A percentile compares a stretch with the other conserved stretches of the same genome.
Conservation (phyloP, 2,797 vertebrate species). For the Rhabdophis nuchalis region DNA sequence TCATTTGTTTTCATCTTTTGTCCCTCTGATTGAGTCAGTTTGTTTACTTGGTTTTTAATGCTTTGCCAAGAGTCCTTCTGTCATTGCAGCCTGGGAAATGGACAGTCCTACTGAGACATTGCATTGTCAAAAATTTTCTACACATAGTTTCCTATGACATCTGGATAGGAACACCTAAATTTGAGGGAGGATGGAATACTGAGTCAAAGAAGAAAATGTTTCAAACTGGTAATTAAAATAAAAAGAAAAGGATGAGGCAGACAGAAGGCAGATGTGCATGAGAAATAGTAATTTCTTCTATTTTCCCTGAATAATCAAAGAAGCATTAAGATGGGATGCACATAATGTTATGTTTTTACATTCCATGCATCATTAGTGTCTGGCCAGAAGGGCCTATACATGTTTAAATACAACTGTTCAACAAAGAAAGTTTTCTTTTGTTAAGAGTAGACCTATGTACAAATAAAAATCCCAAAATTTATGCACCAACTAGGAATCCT, state of each 20-base stretch:
- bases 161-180: background rate
- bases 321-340: background rate
- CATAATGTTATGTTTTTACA: background rate
- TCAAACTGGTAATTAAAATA: background rate
- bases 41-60: slow-evolving; percentile 15
- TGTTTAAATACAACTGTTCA: background rate
- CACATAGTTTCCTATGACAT: background rate
- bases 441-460: background rate
- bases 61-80: slow-evolving; percentile 7
- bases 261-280: background rate
- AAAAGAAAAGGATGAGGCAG: background rate
- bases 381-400: background rate
- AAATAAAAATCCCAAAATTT: background rate
- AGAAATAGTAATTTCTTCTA: background rate
- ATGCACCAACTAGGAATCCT: background rate
- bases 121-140: background rate
- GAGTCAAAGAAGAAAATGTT: background rate
- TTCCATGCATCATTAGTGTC: background rate
- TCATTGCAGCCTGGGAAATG: background rate
- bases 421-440: background rate
- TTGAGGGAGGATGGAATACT: background rate
- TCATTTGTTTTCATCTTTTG: slow-evolving; percentile 13
- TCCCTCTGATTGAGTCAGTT: slow-evolving; percentile 25
- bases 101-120: background rate
- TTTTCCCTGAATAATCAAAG: background rate